phyloP scores from a whole-genome alignment of 2,113 vertebrate genomes.

The Terrapene triunguis region DNA sequence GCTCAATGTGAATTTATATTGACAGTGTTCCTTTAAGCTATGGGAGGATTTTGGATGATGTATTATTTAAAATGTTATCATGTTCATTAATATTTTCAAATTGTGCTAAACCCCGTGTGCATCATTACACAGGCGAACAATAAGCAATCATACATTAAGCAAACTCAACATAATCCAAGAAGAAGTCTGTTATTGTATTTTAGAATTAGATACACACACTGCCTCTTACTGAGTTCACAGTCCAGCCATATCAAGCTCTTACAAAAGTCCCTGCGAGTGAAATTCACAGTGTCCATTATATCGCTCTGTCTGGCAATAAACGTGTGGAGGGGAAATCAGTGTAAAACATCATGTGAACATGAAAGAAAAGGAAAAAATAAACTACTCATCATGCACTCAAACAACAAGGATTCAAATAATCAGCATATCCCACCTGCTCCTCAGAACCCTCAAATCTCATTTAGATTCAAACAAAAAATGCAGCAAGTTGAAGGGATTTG shows the following conservation, averaged over 20 bases:
- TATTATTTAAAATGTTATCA: background rate
- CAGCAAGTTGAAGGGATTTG: accelerated
- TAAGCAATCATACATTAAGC: slow-evolving; percentile 48
- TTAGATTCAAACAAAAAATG: background rate
- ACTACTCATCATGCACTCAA: background rate
- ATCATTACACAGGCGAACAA: slow-evolving; percentile 67
- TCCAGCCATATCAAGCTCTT: slow-evolving; percentile 12
- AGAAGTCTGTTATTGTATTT: slow-evolving; percentile 44
- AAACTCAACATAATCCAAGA: background rate
- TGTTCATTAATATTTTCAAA: slow-evolving; percentile 53
- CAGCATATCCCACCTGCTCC: slow-evolving; percentile 28
- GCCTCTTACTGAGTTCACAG: background rate
- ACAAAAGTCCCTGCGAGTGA: slow-evolving; percentile 8
- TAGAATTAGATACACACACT: slow-evolving; percentile 46
- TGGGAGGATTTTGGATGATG: slow-evolving; percentile 6
- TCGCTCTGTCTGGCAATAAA: slow-evolving; percentile 46
- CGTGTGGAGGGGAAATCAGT: background rate
- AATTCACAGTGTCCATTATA: background rate
- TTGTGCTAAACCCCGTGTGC: background rate
- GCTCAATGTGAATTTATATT: accelerated
- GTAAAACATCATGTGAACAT: slow-evolving; percentile 7
- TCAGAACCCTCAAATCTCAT: background rate
- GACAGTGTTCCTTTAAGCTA: background rate
- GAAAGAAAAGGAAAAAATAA: slow-evolving; percentile 6
- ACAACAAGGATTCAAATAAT: slow-evolving; percentile 32